Base-by-base conservation (phyloP, 2,113 vertebrate species). In the Pteropus alecto region DNA sequence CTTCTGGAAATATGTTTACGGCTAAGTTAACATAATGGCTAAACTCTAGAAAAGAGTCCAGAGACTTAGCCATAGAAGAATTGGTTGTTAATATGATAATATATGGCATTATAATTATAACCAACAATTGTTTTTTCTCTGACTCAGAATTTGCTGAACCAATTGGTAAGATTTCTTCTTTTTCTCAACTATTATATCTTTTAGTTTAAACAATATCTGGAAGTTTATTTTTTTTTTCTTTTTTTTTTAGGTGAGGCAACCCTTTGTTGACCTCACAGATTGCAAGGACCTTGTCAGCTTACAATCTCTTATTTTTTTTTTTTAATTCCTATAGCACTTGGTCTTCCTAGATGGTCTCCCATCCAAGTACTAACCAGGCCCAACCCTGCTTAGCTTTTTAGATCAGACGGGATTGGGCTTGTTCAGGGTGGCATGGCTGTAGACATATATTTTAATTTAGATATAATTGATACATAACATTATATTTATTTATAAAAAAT, bases 121-220 rank as follows among this genome's bases (percentile, higher is more conserved):
- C 19, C 63, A 12, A 88, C 26, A 54, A 73, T n/a, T 88, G 41
- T 60, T 24, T 88, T 63, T n/a, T 41, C 74, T 63, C 92, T 87
- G 22, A 71, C 82, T 88, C 46, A 94, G 85, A 35, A 82, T 94
- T 82, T 89, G 54, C 85, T 89, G 68, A 88, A 65, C 77, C 43
- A 89, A 12, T 30, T 63, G 33, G 67, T 82, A 88, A 82, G 56
- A 13, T 43, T 46, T 33, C 63, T 87, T 28, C 28, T 60, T 61
- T 87, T 81, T 61, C n/a, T 82, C 43, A 43, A n/a, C 21, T 33
- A 41, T 63, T 94, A 28, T 11, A n/a, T 87, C 43, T 81, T 82
- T 82, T 30, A 89, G 58, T 63, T 82, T 56, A 74, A 81, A n/a
- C 54, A 73, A 81, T 71, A 33, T 86, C 48, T 48, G 46, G 46